Conservation (phyloP, 1,140 invertebrate species). For the Saxidomus purpurata region DNA sequence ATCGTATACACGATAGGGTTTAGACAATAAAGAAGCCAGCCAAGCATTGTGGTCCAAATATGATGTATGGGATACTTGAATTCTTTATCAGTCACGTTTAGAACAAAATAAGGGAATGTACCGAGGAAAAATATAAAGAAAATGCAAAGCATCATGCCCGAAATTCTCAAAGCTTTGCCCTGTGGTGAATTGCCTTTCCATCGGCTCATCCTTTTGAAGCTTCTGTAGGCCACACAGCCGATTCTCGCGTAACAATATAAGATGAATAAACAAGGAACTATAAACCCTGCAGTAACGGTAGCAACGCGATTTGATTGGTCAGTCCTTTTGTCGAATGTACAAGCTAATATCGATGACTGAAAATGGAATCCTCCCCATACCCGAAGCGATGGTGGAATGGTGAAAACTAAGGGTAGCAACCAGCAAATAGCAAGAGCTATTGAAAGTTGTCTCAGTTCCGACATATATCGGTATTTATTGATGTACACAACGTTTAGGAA, state of each 20-base stretch:
- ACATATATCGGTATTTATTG: constrained; percentile 73
- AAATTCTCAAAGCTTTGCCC: constrained; percentile 72
- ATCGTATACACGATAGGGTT: constrained; percentile 78
- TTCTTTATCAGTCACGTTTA: constrained; percentile 72
- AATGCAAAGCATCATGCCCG: constrained; percentile 79
- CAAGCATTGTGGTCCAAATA: constrained; percentile 73
- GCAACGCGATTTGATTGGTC: constrained; percentile 79
- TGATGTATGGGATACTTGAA: constrained; percentile 72
- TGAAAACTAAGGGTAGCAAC: constrained; percentile 77
- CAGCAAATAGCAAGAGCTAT: constrained; percentile 76
- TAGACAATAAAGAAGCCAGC: constrained; percentile 74
- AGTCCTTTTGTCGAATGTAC: constrained; percentile 75
- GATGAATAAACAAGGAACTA: constrained; percentile 81
- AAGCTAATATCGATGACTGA: constrained; percentile 77
- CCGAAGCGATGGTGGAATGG: constrained; percentile 73
- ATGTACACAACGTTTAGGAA: constrained; percentile 81
- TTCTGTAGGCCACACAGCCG: constrained; percentile 77
- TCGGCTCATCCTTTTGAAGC: constrained; percentile 73
- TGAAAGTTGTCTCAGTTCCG: constrained; percentile 68
- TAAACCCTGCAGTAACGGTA: constrained; percentile 78
- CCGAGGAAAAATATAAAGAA: constrained; percentile 77
- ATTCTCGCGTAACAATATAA: constrained; percentile 81
- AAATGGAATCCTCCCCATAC: constrained; percentile 79
- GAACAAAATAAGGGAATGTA: constrained; percentile 77
- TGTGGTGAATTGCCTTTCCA: constrained; percentile 71